Base-by-base conservation (phyloP, 2,797 vertebrate species). In the Odontamblyopus lacepedii region DNA sequence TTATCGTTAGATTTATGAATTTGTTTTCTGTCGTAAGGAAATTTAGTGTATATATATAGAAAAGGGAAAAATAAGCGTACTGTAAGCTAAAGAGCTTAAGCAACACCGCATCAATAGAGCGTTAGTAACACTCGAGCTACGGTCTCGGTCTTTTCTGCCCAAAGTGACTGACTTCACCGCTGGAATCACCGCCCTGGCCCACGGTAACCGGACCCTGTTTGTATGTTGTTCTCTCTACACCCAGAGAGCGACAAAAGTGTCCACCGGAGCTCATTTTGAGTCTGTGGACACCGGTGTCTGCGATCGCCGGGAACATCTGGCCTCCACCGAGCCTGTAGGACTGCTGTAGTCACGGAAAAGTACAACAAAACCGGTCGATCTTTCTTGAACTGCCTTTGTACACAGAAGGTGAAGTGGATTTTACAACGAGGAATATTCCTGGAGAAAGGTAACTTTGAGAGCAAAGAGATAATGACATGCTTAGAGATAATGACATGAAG, bases 71-170 rank as follows among this genome's bases (percentile, higher is more conserved):
- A 2, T 3, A 27, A 66, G 13, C 44, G 41, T 23, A 41, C 32
- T 44, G 62, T 0, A 27, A 51, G 64, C 64, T 66, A 51, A 66
- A 66, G 26, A 48, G 23, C 23, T 50, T 27, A 50, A 50, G 29
- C 26, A 65, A 65, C 64, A 66, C 63, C 18, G 63, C 44, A 66
- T 51, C 63, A 66, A 50, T 29, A 48, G 63, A 23, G 4, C 13
- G 38, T 65, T 41, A 44, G 41, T 44, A 63, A 35, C 61, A 23
- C 35, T 63, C 18, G 35, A 44, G 63, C 26, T 18, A 50, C 63
- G 23, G 48, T 48, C 63, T 15, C 16, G n/a, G 12, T 64, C 16
- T 27, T 66, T 66, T 66, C 16, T 50, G 4, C 64, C 26, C 26
- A 66, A 66, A 51, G 41, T 29, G 16, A 29, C 41, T 18, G 41